Evolutionary conservation across 1,140 invertebrate species (phyloP), one percentile per base, ranked within the genome.

Genomic region (Cydia pomonella): DNA sequence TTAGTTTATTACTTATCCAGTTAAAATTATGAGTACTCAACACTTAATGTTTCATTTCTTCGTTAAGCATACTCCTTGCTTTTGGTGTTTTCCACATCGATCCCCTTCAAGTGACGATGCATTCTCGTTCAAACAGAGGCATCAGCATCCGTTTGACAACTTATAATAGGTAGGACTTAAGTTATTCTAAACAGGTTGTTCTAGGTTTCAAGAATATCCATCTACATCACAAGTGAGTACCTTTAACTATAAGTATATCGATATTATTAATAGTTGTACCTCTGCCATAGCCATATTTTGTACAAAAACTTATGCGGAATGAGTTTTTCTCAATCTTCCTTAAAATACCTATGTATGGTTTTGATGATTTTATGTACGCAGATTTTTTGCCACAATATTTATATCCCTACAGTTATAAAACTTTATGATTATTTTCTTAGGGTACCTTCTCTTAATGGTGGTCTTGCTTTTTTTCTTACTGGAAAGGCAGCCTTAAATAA

Each of bases 191-290:
- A 21, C 53, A 59, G 53, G 18, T 59, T 59, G n/a, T 59, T 10
- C 16, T 21, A 59, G 53, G 53, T 21, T 59, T 59, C 53, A 59
- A 59, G 53, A 59, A 21, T 29, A 29, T 5, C 50, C 50, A 59
- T 59, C 50, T 47, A 18, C 47, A n/a, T 3, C 53, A 23, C 53
- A 59, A 59, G 53, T 59, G 21, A 59, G 53, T 59, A 59, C 53
- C 6, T 53, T 44, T 44, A 16, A 13, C 12, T 41, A 41, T 0
- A 0, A 7, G 9, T 53, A 13, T 7, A 13, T 53, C n/a, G 50
- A 13, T 53, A 7, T 53, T 18, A 53, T 7, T 53, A 0, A 53
- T 44, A 4, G 7, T 21, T 53, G 50, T 53, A 53, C n/a, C n/a
- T 18, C 50, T 53, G 0, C n/a, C 6, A 53, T 53, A 18, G n/a